Percentiles rank a stretch among this genome's conserved stretches.
Evolutionary conservation across 2,888 invertebrate genomes (phyloP).

Genomic region (Sceliomorpha sp.): DNA sequence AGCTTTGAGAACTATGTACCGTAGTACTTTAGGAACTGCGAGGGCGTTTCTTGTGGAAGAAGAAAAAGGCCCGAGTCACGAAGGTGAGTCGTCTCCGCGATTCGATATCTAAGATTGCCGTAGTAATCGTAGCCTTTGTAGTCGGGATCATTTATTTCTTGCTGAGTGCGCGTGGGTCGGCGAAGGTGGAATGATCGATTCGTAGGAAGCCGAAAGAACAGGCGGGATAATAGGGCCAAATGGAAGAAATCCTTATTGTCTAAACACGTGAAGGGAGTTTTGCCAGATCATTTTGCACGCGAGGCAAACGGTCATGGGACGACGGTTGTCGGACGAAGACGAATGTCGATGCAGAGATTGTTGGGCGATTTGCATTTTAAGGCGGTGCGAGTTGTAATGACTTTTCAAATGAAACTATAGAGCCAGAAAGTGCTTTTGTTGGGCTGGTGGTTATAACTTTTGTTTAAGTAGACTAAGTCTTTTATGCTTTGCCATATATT

Average conservation of each 20-base stretch:
- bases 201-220: conserved; percentile 42
- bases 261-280: conserved; percentile 13
- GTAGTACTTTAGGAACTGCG: conserved; percentile 15
- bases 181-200: conserved; percentile 47
- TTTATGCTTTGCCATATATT: too few species aligned
- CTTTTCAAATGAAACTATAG: too few species aligned
- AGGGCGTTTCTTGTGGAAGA: conserved; percentile 47
- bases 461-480: too few species aligned
- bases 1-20: conserved; percentile 16
- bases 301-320: too few species aligned
- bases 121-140: conserved; percentile 52
- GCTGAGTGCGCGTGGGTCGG: conserved; percentile 48
- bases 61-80: conserved; percentile 50
- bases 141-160: conserved; percentile 53
- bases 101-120: conserved; percentile 54
- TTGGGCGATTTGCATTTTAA: too few species aligned
- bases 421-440: too few species aligned
- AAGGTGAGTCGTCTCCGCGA: conserved; percentile 48
- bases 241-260: conserved; percentile 6
- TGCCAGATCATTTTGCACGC: too few species aligned
- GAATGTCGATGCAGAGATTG: too few species aligned
- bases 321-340: too few species aligned
- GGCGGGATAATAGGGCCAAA: conserved; percentile 6
- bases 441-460: too few species aligned
- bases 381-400: too few species aligned